Percentiles rank a stretch among this genome's conserved stretches.
Conservation (phyloP, 2,113 vertebrate species). For the Thymallus thymallus region DNA sequence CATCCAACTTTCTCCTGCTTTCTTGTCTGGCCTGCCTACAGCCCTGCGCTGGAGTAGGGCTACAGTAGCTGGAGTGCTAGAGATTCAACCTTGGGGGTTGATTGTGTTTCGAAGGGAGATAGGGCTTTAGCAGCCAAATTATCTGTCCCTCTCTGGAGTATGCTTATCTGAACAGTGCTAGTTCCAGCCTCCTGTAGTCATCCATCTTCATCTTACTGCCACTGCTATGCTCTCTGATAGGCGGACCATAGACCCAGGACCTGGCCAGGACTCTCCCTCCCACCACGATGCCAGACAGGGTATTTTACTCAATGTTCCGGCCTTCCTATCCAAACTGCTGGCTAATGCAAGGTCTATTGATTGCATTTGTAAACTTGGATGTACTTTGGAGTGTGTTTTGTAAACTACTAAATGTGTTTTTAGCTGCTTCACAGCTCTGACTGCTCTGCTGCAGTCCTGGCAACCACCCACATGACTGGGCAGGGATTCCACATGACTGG, state of each 20-base stretch:
- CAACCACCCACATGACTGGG: no score
- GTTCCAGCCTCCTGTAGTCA: slow-evolving; percentile 8
- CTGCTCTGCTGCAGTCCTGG: no score
- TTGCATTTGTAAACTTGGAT: slow-evolving; percentile 35
- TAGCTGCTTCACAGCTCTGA: no score
- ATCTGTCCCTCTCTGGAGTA: background rate
- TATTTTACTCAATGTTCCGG: slow-evolving; percentile 34
- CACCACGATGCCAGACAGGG: slow-evolving; percentile 27
- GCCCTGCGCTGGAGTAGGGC: background rate
- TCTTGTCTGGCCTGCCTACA: background rate
- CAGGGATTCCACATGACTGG: no score
- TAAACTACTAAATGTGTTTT: background rate
- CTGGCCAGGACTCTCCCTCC: slow-evolving; percentile 25
- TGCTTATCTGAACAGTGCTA: slow-evolving; percentile 39
- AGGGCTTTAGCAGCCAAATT: slow-evolving; percentile 30
- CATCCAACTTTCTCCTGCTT: background rate
- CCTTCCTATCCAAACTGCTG: background rate
- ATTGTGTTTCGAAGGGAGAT: slow-evolving; percentile 27
- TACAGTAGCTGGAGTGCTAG: background rate
- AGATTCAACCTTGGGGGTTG: slow-evolving; percentile 11
- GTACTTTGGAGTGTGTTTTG: slow-evolving; percentile 17
- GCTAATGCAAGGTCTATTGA: slow-evolving; percentile 41
- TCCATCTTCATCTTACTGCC: slow-evolving; percentile 44
- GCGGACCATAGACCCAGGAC: slow-evolving; percentile 27
- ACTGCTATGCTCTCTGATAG: background rate